phyloP scores from a whole-genome alignment of 2,888 invertebrate species.

The Malthinus flaveolus region DNA sequence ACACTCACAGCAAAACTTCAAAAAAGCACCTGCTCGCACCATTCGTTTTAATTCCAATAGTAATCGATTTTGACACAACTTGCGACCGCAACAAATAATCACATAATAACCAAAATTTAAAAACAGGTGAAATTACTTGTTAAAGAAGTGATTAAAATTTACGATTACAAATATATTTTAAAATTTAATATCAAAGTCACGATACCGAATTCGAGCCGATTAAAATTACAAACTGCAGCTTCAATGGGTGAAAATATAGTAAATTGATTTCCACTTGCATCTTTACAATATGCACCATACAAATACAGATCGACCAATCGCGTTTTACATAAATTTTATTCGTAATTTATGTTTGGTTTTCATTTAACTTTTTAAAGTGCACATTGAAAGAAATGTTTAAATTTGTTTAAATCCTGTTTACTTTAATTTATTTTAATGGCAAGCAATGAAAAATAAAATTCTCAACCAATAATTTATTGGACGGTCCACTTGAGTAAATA shows the following conservation, averaged over 20 bases:
- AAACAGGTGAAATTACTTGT: no score
- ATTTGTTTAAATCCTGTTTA: not conserved
- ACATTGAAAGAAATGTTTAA: slow-evolving; percentile 1
- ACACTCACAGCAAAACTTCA: no score
- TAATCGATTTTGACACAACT: no score
- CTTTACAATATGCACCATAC: not conserved
- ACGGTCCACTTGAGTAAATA: no score
- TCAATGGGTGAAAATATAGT: slow-evolving; percentile 8
- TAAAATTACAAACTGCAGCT: not conserved
- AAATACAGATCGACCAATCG: slow-evolving; percentile 6
- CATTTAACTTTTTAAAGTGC: slow-evolving; percentile 3
- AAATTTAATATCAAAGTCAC: slow-evolving; percentile 11
- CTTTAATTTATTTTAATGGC: no score
- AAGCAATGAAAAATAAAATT: no score
- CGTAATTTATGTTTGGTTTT: slow-evolving; percentile 5
- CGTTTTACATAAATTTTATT: slow-evolving; percentile 9
- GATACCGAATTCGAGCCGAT: slow-evolving; percentile 15
- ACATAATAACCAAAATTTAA: no score
- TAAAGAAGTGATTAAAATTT: not conserved
- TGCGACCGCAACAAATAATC: no score
- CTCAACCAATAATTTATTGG: no score
- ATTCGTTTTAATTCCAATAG: no score
- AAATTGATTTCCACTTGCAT: slow-evolving; percentile 9
- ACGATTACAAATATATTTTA: not conserved
- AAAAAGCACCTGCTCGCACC: no score